Base-by-base conservation (phyloP, 1,140 invertebrate genomes). In the Triops cancriformis region DNA sequence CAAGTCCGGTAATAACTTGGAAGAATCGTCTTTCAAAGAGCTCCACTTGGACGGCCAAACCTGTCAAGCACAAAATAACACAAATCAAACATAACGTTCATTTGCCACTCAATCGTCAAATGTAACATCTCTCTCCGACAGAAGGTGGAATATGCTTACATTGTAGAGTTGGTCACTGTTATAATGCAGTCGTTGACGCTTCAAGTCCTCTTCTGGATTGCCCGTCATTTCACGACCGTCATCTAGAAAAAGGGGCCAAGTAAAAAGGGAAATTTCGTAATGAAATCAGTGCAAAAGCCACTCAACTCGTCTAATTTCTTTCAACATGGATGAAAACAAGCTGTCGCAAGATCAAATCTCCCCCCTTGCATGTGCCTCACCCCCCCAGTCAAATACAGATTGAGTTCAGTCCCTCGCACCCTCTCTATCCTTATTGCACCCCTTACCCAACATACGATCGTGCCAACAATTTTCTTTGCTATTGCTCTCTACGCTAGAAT, bases 121-220 rank as follows among this genome's bases (percentile, higher is more conserved):
- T 27, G 51, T 64, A 75, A 26, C 78, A 77, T 72, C 76, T 79
- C 79, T 76, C 76, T 78, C 74, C 26, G 72, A 80, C 51, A 75
- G 79, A 79, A 81, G 77, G 79, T 75, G 80, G 80, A 76, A 72
- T 78, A 80, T 37, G 91, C 92, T 92, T 88, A 94, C 93, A 83
- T 94, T 94, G 84, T 94, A 95, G 77, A 94, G 87, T 82, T 94
- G 93, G 85, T 96, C 94, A n/a, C 93, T 92, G 82, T 93, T 94
- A 84, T 95, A 96, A 79, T 93, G 92, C 82, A 89, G 90, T 83
- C 93, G 88, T 82, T 94, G 93, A 84, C 93, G 89, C 83, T 95
- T 95, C 11, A 92, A 86, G 80, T 95, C 93, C 78, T 95, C 93
- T 78, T 95, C 93, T 1, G 90, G 88, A 85, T 93, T 90, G 80